Base-by-base conservation (phyloP, 2,797 vertebrate species). In the Tokudaia muenninki region DNA sequence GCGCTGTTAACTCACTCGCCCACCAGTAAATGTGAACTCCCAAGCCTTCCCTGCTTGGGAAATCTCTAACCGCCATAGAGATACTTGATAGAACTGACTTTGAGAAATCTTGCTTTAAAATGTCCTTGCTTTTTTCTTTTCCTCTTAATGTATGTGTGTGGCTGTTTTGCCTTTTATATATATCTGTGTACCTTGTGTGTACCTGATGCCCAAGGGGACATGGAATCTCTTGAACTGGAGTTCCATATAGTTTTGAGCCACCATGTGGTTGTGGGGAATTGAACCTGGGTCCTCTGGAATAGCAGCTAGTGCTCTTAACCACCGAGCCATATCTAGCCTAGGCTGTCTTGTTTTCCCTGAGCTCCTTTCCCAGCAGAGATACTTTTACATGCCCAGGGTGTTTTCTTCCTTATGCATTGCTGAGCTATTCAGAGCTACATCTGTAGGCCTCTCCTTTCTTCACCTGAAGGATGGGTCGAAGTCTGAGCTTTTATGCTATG, bases 341-440 rank as follows among this genome's bases (percentile, higher is more conserved):
- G 17, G 50, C 11, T 22, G 44, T 9, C 31, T 80, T 21, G 17
- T n/a, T 80, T 77, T 79, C 29, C 11, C 26, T 50, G 59, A 67
- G 34, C 8, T 81, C 57, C 50, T 75, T 90, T 67, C 22, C 2
- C 24, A 41, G 1, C 75, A 59, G 87, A 52, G 44, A 55, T 44
- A 10, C 44, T 77, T 37, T n/a, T 74, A 47, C 4, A 4, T 22
- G 47, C 13, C 55, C 10, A 47, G 78, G 52, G 22, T 74, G 31
- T 65, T 31, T 8, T 67, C n/a, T 94, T 94, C 92, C 92, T 94
- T 70, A 6, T 83, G 16, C 55, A 84, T 87, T 95, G 96, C 90
- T 88, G 95, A 82, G 89, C 96, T 96, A 34, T 97, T 83, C 92
- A 93, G 89, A 94, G 91, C 94, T 86, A 55, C 96, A 59, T 97